Percentiles rank a stretch among this genome's conserved stretches.
Evolutionary conservation across 2,797 vertebrate genomes (phyloP).

Genomic region (Sitta carolinensis): DNA sequence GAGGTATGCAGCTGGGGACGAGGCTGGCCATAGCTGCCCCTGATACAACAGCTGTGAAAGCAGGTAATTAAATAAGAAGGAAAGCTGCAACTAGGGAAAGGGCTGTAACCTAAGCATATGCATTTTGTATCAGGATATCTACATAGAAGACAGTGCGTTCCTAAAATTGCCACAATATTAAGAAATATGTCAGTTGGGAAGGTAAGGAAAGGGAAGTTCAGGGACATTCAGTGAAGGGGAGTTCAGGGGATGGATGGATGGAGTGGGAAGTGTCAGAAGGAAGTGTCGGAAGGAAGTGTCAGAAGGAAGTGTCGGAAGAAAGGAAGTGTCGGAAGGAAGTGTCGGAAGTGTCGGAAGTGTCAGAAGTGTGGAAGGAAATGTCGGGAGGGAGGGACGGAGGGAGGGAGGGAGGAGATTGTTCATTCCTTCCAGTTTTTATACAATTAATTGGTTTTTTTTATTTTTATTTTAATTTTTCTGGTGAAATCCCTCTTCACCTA

Average conservation of each 20-base stretch:
- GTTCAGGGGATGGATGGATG: too few species aligned
- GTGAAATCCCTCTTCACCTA: neutral
- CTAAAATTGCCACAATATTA: neutral
- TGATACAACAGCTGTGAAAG: neutral
- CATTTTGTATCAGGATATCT: neutral
- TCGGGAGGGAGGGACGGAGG: too few species aligned
- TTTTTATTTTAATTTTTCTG: neutral
- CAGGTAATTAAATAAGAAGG: neutral
- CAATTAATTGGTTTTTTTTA: accelerated
- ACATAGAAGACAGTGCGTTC: accelerated
- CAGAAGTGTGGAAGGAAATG: too few species aligned
- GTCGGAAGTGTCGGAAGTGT: too few species aligned
- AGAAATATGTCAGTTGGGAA: neutral
- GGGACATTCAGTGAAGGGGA: too few species aligned
- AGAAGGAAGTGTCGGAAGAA: too few species aligned
- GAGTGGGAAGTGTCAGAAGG: too few species aligned
- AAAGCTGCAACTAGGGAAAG: neutral
- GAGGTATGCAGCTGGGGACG: too few species aligned
- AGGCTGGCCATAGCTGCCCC: too few species aligned
- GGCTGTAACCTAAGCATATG: neutral
- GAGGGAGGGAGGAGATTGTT: neutral
- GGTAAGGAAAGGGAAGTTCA: too few species aligned
- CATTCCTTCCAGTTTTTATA: neutral
- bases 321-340: too few species aligned
- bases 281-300: too few species aligned